Percentiles rank a stretch among this genome's conserved stretches.
phyloP scores from a whole-genome alignment of 1,140 invertebrate species.

The Lordiphosa collinella region DNA sequence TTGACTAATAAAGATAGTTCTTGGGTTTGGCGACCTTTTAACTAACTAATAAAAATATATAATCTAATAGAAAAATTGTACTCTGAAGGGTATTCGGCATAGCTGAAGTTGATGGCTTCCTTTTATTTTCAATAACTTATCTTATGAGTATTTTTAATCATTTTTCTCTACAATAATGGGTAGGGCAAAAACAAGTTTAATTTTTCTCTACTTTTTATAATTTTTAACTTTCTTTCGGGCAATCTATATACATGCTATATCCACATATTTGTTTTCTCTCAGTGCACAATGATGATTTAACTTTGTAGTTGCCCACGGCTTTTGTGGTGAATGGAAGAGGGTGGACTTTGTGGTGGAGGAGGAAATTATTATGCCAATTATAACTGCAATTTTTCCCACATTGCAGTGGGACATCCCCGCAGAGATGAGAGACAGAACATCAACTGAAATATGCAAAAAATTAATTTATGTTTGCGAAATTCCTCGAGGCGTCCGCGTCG shows the following conservation, averaged over 20 bases:
- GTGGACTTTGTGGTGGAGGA: constrained; percentile 5
- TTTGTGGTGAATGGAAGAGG: background rate
- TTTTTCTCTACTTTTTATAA: constrained; percentile 4
- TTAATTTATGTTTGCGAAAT: constrained; percentile 8
- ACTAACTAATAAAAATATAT: too few relatives aligned
- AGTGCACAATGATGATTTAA: constrained; percentile 2
- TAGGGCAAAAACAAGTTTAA: too few relatives aligned
- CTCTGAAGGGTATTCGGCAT: too few relatives aligned
- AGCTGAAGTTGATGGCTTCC: too few relatives aligned
- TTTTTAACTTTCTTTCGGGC: background rate
- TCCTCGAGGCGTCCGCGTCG: constrained; percentile 2
- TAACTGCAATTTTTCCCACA: constrained; percentile 51
- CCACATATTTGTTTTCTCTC: background rate
- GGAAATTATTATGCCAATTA: constrained; percentile 65
- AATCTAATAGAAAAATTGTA: too few relatives aligned
- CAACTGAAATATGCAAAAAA: constrained; percentile 48
- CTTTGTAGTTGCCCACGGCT: constrained; percentile 4
- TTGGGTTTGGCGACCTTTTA: too few relatives aligned
- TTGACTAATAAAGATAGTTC: too few relatives aligned
- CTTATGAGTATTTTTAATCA: too few relatives aligned
- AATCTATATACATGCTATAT: background rate
- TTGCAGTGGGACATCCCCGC: background rate
- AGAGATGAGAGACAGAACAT: constrained; percentile 13
- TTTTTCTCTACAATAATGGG: too few relatives aligned
- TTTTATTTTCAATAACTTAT: too few relatives aligned